A percentile compares a stretch with the other conserved stretches of the same genome.
Evolutionary conservation across 2,113 vertebrate genomes (phyloP).

Genomic region (Lophochroa leadbeateri): DNA sequence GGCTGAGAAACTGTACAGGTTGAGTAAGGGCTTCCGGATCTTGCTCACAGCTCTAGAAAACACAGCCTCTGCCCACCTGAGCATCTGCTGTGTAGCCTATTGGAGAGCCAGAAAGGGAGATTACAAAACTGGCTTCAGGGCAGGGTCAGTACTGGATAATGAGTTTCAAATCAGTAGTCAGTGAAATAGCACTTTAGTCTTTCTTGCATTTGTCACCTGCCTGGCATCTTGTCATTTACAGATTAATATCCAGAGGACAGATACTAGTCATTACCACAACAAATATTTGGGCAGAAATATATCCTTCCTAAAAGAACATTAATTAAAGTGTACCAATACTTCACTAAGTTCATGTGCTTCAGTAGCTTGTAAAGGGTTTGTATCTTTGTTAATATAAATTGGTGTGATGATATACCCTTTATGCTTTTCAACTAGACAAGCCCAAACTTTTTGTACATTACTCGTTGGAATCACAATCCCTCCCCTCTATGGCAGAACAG

Average conservation of each 20-base stretch:
- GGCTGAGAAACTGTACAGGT: slow-evolving; percentile 51
- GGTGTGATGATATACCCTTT: not conserved
- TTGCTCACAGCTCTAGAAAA: slow-evolving; percentile 46
- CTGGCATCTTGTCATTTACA: not conserved
- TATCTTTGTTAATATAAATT: not conserved
- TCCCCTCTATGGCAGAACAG: not conserved
- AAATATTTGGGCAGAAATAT: not conserved
- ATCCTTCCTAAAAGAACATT: not conserved
- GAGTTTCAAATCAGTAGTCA: not conserved
- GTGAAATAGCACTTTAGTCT: not conserved
- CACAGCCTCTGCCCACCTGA: slow-evolving; percentile 45
- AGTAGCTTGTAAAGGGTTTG: not conserved
- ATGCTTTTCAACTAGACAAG: not conserved
- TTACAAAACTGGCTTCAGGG: not conserved
- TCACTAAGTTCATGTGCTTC: not conserved
- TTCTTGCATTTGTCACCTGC: not conserved
- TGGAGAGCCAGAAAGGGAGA: not conserved
- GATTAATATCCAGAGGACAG: not conserved
- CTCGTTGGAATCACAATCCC: not conserved
- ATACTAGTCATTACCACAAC: not conserved
- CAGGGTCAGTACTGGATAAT: not conserved
- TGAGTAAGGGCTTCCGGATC: slow-evolving; percentile 54
- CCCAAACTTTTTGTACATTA: not conserved
- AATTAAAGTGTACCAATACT: not conserved
- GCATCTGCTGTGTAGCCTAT: slow-evolving; percentile 72